These are phyloP conservation scores for Cephus runcator DNA, from an alignment of 2,888 invertebrate genomes.

Conservation along the genomic window DNA sequence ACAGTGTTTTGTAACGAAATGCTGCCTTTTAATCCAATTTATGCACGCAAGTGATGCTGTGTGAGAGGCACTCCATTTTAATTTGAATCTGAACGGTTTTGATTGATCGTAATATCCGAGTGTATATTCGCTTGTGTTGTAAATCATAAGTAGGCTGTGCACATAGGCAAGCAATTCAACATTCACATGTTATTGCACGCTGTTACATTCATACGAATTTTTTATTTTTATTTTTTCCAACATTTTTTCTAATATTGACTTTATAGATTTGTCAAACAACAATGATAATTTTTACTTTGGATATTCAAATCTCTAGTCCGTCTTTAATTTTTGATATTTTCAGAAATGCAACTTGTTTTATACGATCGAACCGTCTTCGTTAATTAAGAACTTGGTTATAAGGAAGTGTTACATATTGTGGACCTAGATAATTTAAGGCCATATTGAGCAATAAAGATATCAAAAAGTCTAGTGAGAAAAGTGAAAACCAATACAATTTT, in stretches of 20 bases:
- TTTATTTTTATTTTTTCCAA: background rate
- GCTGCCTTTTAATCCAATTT: background rate
- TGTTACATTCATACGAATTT: too few relatives aligned
- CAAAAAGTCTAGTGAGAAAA: background rate
- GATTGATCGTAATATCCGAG: background rate
- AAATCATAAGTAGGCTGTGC: background rate
- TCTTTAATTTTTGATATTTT: background rate
- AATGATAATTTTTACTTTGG: background rate
- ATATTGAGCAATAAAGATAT: background rate
- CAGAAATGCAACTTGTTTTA: background rate
- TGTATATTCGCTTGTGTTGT: background rate
- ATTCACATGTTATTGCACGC: too few relatives aligned
- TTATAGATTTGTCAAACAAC: background rate
- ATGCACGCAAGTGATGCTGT: background rate
- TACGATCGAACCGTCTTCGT: background rate
- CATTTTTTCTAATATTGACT: background rate
- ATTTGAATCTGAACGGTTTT: background rate
- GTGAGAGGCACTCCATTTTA: background rate
- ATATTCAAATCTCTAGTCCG: background rate
- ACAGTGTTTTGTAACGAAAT: background rate
- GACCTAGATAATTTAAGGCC: background rate
- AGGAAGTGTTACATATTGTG: too few relatives aligned
- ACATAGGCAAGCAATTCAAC: too few relatives aligned
- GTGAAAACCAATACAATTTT: too few relatives aligned
- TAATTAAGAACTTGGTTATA: background rate